Evolutionary conservation across 2,888 invertebrate genomes (phyloP).

Genomic region (Campopleginae sp.): DNA sequence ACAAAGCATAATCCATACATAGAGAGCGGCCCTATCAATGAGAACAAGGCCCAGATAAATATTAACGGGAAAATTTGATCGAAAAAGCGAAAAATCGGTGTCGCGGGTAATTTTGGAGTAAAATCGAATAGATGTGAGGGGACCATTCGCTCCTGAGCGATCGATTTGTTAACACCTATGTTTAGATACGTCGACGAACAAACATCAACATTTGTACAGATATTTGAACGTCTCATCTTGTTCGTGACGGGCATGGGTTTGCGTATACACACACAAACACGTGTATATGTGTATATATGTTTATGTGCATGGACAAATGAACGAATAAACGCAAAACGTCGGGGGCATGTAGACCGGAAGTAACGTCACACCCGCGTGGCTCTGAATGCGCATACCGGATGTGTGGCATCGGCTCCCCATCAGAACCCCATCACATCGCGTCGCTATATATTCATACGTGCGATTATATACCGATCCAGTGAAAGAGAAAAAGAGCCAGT

Average conservation of each 20-base stretch:
- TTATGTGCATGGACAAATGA: constrained; percentile 42
- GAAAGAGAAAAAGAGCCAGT: constrained; percentile 17
- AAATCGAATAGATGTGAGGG: background rate
- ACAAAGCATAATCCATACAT: background rate
- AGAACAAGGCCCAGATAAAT: background rate
- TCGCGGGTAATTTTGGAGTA: background rate
- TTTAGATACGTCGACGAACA: background rate
- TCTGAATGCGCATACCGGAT: constrained; percentile 85
- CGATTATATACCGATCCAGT: constrained; percentile 57
- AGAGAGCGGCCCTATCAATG: background rate
- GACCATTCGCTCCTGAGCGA: background rate
- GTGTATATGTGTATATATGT: background rate
- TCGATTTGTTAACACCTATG: background rate
- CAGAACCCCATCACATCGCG: constrained; percentile 82
- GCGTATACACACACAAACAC: background rate
- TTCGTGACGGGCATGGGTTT: background rate
- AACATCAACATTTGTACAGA: background rate
- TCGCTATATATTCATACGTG: constrained; percentile 66
- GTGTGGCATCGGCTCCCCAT: constrained; percentile 85
- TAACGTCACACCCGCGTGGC: constrained; percentile 84
- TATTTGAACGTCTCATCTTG: constrained; percentile 5
- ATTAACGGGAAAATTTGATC: background rate
- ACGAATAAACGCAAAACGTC: constrained; percentile 71
- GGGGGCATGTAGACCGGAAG: constrained; percentile 84
- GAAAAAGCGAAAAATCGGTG: background rate